These are phyloP conservation scores for Sycophila texana DNA, from an alignment of 2,888 invertebrate genomes.

Conservation along the genomic window DNA sequence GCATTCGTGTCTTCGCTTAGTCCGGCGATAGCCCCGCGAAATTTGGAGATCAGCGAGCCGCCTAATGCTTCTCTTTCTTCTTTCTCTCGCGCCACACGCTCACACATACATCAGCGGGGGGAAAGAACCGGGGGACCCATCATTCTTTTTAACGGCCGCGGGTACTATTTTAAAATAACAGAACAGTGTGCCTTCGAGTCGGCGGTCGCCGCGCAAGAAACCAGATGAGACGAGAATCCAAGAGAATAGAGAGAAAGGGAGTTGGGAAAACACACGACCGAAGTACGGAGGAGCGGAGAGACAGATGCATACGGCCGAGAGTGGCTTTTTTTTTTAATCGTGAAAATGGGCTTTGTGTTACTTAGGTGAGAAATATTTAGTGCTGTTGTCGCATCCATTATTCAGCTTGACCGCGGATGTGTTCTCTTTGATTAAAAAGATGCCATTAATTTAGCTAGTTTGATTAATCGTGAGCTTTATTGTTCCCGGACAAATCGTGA, in stretches of 20 bases:
- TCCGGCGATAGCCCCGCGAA: constrained; percentile 32
- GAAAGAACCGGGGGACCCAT: constrained; percentile 60
- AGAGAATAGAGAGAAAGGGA: constrained; percentile 30
- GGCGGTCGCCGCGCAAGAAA: constrained; percentile 16
- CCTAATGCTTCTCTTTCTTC: constrained; percentile 33
- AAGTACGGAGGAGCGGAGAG: constrained; percentile 12
- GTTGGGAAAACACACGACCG: constrained; percentile 21
- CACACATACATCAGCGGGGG: constrained; percentile 1
- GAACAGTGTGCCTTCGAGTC: constrained; percentile 50
- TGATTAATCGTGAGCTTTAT: constrained; percentile 21
- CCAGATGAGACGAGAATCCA: constrained; percentile 37
- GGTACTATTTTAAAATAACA: constrained; percentile 72
- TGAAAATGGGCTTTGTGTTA: constrained; percentile 12
- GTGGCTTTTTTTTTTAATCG: neutral
- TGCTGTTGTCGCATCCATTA: neutral
- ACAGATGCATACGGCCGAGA: neutral
- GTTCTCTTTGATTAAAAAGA: constrained; percentile 20
- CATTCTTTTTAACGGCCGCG: constrained; percentile 70
- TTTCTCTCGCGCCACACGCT: constrained; percentile 57
- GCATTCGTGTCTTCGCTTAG: neutral
- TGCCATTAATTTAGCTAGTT: constrained; percentile 32
- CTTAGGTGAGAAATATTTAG: constrained; percentile 26
- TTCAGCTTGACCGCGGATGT: constrained; percentile 25
- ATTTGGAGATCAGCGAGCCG: constrained; percentile 52
- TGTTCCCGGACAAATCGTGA: constrained; percentile 10